Percentiles rank a stretch among this genome's conserved stretches.
Evolutionary conservation across 2,888 invertebrate species (phyloP).

Genomic region (Conus canariensis): DNA sequence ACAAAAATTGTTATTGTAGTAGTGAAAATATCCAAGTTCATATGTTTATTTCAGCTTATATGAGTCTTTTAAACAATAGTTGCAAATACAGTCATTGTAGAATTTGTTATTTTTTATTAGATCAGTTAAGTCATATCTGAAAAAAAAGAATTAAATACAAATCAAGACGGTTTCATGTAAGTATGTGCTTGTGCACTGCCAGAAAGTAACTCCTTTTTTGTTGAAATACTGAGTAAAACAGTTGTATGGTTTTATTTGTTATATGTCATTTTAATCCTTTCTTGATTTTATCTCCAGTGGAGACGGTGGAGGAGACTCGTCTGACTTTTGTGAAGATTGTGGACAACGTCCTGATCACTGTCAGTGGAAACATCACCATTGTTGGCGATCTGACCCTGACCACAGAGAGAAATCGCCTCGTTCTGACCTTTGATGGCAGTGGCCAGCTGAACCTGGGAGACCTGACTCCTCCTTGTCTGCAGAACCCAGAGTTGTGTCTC

Average conservation of each 20-base stretch:
- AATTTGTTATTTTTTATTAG: too few species aligned
- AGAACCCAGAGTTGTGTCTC: slow-evolving; percentile 53
- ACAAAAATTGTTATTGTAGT: too few species aligned
- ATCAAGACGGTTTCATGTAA: too few species aligned
- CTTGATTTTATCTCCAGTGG: slow-evolving; percentile 42
- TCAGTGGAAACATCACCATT: slow-evolving; percentile 45
- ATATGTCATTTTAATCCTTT: neutral
- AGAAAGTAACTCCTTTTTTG: neutral
- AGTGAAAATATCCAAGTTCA: too few species aligned
- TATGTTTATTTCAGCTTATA: too few species aligned
- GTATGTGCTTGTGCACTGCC: too few species aligned
- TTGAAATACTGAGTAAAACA: neutral
- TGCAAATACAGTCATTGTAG: too few species aligned
- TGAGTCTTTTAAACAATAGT: too few species aligned
- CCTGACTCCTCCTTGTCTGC: slow-evolving; percentile 52
- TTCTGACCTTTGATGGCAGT: slow-evolving; percentile 38
- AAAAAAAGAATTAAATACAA: too few species aligned
- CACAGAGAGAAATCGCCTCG: slow-evolving; percentile 38
- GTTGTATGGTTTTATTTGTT: neutral
- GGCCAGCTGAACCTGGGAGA: slow-evolving; percentile 39
- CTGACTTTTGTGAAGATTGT: slow-evolving; percentile 43
- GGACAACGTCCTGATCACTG: slow-evolving; percentile 42
- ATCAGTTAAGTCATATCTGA: too few species aligned
- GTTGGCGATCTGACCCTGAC: slow-evolving; percentile 41
- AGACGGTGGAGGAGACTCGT: slow-evolving; percentile 43